These are phyloP conservation scores for Tetraneura akinire DNA, from an alignment of 1,140 invertebrate genomes.

Conservation along the genomic window DNA sequence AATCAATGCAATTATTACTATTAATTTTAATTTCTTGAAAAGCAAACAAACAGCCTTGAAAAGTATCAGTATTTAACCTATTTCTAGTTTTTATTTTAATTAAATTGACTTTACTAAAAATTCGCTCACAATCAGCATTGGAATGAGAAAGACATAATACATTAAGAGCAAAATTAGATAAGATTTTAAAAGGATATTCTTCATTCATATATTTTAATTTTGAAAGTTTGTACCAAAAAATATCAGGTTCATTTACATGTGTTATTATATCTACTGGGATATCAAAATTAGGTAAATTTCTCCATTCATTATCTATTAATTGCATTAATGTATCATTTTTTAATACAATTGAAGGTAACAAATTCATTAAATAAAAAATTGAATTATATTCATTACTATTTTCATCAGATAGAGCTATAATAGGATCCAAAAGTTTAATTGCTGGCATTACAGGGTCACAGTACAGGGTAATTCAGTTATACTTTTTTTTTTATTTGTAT, in stretches of 20 bases:
- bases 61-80: neutral
- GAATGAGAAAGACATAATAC: slow-evolving; percentile 9
- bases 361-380: neutral
- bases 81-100: neutral
- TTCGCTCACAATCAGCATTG: slow-evolving; percentile 13
- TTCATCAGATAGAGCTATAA: neutral
- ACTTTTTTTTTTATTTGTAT: slow-evolving; percentile 15
- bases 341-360: neutral
- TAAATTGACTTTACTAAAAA: slow-evolving; percentile 13
- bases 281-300: neutral
- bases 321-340: neutral
- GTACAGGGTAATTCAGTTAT: too few species aligned
- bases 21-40: neutral
- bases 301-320: slow-evolving; percentile 6
- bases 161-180: neutral
- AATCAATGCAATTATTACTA: neutral
- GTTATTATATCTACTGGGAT: neutral
- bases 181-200: neutral
- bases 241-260: neutral
- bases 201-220: neutral
- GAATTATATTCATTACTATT: neutral
- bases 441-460: slow-evolving; percentile 1
- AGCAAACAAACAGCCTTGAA: neutral
- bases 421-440: slow-evolving; percentile 23
- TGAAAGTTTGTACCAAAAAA: slow-evolving; percentile 16